A percentile compares a stretch with the other conserved stretches of the same genome.
These are phyloP conservation scores for Bombus haemorrhoidalis DNA, from an alignment of 1,140 invertebrate species.

Conservation along the genomic window DNA sequence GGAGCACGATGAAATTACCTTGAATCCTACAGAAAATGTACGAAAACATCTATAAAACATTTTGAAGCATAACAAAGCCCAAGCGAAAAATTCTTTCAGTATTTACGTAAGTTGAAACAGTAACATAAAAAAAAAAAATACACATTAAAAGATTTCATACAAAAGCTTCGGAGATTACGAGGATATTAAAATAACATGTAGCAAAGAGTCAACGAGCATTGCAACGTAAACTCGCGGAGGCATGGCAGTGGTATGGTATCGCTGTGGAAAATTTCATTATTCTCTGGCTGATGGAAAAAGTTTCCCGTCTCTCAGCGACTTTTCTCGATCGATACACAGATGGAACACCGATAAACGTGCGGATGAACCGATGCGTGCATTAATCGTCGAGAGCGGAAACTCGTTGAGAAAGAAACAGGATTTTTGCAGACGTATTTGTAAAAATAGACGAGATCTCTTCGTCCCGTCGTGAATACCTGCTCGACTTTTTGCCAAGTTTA, in stretches of 20 bases:
- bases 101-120: neutral
- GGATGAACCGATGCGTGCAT: constrained; percentile 23
- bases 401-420: constrained; percentile 19
- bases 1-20: too few relatives aligned
- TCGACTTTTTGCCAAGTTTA: neutral
- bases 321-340: constrained; percentile 52
- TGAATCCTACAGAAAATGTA: neutral
- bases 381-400: constrained; percentile 35
- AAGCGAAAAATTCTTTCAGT: neutral
- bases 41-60: neutral
- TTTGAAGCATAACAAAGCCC: neutral
- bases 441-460: constrained; percentile 17
- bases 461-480: neutral
- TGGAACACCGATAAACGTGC: constrained; percentile 51
- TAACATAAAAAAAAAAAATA: neutral
- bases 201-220: neutral
- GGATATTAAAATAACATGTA: neutral
- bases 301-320: constrained; percentile 39
- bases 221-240: neutral
- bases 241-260: neutral
- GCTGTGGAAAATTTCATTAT: constrained; percentile 60
- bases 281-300: constrained; percentile 61
- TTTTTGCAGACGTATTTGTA: constrained; percentile 11
- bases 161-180: neutral
- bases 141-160: neutral